A percentile compares a stretch with the other conserved stretches of the same genome.
phyloP scores from a whole-genome alignment of 2,113 vertebrate species.

The Calidris pygmaea region DNA sequence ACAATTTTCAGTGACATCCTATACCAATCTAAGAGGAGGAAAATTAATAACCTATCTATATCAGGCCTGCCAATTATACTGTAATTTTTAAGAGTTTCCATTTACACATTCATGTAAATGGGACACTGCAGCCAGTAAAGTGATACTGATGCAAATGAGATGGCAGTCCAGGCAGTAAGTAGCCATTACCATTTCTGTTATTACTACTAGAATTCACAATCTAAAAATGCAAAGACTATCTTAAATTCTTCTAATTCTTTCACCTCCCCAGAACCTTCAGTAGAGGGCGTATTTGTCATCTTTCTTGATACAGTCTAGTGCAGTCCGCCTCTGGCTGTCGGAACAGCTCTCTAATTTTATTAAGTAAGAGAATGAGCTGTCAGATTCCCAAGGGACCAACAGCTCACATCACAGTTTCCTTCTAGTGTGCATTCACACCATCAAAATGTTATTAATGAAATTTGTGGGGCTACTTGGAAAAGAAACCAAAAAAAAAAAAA shows the following conservation, averaged over 20 bases:
- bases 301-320: not conserved
- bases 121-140: not conserved
- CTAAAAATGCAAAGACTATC: not conserved
- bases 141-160: not conserved
- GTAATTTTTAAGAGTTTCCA: not conserved
- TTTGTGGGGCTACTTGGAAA: accelerated
- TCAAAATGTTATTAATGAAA: not conserved
- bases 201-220: not conserved
- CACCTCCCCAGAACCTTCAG: not conserved
- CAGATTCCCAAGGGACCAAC: not conserved
- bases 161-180: not conserved
- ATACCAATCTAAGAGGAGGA: not conserved
- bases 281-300: not conserved
- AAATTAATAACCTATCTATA: not conserved
- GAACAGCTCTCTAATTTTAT: not conserved
- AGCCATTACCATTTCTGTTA: not conserved
- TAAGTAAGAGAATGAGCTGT: not conserved
- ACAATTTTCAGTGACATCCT: not conserved
- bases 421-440: not conserved
- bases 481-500: not conserved
- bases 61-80: not conserved
- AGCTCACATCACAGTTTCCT: not conserved
- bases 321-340: not conserved
- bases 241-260: not conserved
- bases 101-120: not conserved